phyloP scores from a whole-genome alignment of 2,113 vertebrate genomes.

The Eupsittula cactorum region DNA sequence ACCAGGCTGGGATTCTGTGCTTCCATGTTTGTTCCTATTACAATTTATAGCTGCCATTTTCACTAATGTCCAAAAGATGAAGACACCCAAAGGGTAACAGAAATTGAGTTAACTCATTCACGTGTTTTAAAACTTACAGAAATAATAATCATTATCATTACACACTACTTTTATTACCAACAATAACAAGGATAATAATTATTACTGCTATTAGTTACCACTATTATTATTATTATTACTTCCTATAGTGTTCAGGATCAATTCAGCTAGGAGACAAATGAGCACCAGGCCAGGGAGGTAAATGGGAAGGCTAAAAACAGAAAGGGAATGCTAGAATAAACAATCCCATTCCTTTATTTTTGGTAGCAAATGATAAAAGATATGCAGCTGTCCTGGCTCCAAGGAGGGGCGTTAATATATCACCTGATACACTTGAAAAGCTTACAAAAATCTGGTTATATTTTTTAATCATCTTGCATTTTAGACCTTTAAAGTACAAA shows the following conservation, averaged over 20 bases:
- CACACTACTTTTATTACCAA: not conserved
- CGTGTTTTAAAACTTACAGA: not conserved
- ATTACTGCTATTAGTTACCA: slow-evolving; percentile 15
- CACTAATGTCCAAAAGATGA: not conserved
- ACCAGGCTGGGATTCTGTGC: not conserved
- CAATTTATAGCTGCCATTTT: not conserved
- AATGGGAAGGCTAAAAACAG: slow-evolving; percentile 11
- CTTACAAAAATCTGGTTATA: slow-evolving; percentile 72
- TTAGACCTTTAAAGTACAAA: slow-evolving; percentile 82
- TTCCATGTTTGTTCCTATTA: not conserved
- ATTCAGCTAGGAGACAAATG: slow-evolving; percentile 1
- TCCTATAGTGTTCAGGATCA: not conserved
- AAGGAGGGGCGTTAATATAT: slow-evolving; percentile 42
- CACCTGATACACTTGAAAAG: slow-evolving; percentile 58
- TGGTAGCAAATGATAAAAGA: slow-evolving; percentile 52
- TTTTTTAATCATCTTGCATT: slow-evolving; percentile 80
- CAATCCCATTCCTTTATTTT: not conserved
- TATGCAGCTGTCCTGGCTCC: slow-evolving; percentile 37
- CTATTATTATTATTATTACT: slow-evolving; percentile 49
- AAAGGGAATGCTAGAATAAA: slow-evolving; percentile 23
- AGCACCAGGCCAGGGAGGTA: not conserved
- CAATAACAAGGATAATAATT: slow-evolving; percentile 26
- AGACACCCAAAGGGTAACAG: not conserved
- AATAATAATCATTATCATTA: not conserved
- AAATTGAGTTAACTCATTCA: not conserved